Conservation (phyloP, 2,888 invertebrate species). For the Andrena haemorrhoa region DNA sequence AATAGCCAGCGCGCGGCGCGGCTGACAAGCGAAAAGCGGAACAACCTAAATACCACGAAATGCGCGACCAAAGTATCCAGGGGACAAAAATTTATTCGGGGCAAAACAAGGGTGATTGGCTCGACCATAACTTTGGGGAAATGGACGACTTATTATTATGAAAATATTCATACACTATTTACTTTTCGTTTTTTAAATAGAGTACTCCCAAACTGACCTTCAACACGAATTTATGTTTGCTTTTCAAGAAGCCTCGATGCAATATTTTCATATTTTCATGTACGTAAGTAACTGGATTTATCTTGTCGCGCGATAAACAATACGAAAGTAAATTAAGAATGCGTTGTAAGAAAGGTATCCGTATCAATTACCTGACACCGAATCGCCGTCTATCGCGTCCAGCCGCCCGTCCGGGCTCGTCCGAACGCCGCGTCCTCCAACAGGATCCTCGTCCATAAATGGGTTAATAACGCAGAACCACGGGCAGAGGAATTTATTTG, state of each 20-base stretch:
- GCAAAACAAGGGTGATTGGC: not conserved
- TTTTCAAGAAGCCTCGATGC: no score
- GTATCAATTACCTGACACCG: not conserved
- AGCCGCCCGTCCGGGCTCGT: not conserved
- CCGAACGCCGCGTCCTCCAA: not conserved
- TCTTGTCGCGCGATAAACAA: no score
- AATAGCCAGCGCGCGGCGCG: slow-evolving; percentile 58
- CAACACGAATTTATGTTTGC: no score
- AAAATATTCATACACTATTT: no score
- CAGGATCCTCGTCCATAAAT: slow-evolving; percentile 11
- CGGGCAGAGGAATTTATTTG: slow-evolving; percentile 56
- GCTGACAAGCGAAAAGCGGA: slow-evolving; percentile 67
- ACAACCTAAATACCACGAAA: slow-evolving; percentile 68
- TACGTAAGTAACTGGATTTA: no score
- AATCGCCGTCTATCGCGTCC: not conserved
- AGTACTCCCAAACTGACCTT: no score
- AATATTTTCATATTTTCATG: no score
- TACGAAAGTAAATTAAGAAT: no score
- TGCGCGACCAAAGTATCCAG: slow-evolving; percentile 38
- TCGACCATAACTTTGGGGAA: no score
- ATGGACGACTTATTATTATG: no score
- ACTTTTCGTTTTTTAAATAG: no score
- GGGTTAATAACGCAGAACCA: slow-evolving; percentile 29
- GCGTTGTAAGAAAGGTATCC: no score
- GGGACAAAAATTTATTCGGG: slow-evolving; percentile 36